A percentile compares a stretch with the other conserved stretches of the same genome.
Evolutionary conservation across 2,888 invertebrate species (phyloP).

Genomic region (Sericinus montela): DNA sequence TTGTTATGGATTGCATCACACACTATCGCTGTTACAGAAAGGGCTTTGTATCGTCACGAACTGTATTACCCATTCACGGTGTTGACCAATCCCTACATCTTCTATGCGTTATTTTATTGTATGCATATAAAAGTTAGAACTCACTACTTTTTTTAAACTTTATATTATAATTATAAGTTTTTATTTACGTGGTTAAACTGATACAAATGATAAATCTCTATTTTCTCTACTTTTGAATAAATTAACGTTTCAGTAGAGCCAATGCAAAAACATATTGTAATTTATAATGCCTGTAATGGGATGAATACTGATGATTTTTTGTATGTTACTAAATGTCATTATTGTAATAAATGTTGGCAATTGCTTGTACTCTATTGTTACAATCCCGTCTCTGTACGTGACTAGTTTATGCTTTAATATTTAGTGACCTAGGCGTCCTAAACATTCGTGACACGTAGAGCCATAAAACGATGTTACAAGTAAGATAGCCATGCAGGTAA

Average conservation of each 20-base stretch:
- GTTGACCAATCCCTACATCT: constrained; percentile 1
- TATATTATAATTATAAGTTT: too few relatives aligned
- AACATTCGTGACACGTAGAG: constrained; percentile 51
- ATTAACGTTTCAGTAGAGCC: too few relatives aligned
- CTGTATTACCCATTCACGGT: constrained; percentile 9
- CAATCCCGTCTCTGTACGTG: constrained; percentile 44
- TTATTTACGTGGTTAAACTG: too few relatives aligned
- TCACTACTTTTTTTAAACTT: too few relatives aligned
- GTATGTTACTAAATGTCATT: constrained; percentile 19
- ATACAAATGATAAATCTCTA: too few relatives aligned
- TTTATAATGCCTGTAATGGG: background rate
- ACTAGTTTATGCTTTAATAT: constrained; percentile 35
- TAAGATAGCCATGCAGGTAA: constrained; percentile 39
- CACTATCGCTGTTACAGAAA: constrained; percentile 29
- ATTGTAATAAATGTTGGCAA: constrained; percentile 26
- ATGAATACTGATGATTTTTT: constrained; percentile 7
- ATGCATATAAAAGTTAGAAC: too few relatives aligned
- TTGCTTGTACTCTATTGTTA: constrained; percentile 28
- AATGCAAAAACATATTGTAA: too few relatives aligned
- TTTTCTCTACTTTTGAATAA: too few relatives aligned
- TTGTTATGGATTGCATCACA: constrained; percentile 40
- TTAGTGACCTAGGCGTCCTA: constrained; percentile 25
- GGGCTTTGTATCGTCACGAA: constrained; percentile 26
- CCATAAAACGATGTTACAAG: constrained; percentile 41
- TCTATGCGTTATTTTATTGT: background rate